phyloP scores from a whole-genome alignment of 2,797 vertebrate species.

The Paedocypris micromegethes region DNA sequence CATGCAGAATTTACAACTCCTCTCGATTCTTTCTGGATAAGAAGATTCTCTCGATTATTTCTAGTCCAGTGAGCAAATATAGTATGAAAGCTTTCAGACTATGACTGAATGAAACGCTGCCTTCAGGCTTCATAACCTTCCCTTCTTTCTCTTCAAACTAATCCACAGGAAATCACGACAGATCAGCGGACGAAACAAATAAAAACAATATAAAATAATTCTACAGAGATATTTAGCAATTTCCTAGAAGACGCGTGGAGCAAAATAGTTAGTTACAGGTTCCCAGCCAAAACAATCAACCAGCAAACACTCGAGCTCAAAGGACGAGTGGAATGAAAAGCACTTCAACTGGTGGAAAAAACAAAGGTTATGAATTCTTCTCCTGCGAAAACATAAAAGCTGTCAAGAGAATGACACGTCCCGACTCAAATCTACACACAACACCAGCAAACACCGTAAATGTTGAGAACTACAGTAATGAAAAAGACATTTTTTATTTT shows the following conservation, averaged over 20 bases:
- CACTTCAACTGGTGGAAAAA: constrained; percentile 23
- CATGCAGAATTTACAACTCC: no score
- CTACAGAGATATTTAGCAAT: no score
- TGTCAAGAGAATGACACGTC: constrained; percentile 16
- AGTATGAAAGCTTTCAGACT: neutral
- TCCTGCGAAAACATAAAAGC: constrained; percentile 20
- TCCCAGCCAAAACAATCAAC: constrained; percentile 35
- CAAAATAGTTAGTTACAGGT: no score
- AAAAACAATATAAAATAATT: neutral
- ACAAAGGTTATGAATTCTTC: constrained; percentile 15
- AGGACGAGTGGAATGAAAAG: constrained; percentile 36
- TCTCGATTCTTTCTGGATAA: no score
- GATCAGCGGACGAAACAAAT: neutral
- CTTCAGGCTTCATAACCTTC: constrained; percentile 6
- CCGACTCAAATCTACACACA: constrained; percentile 21
- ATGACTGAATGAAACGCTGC: constrained; percentile 13
- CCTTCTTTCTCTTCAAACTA: neutral
- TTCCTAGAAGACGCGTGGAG: no score
- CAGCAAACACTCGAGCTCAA: constrained; percentile 40
- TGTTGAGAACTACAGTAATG: neutral
- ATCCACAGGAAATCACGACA: neutral
- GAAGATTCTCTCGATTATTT: no score
- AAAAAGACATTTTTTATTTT: constrained; percentile 1
- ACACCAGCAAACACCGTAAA: no score
- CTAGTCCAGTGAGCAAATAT: no score